Conservation (phyloP, 2,113 vertebrate genomes). For the Clarias batrachus region DNA sequence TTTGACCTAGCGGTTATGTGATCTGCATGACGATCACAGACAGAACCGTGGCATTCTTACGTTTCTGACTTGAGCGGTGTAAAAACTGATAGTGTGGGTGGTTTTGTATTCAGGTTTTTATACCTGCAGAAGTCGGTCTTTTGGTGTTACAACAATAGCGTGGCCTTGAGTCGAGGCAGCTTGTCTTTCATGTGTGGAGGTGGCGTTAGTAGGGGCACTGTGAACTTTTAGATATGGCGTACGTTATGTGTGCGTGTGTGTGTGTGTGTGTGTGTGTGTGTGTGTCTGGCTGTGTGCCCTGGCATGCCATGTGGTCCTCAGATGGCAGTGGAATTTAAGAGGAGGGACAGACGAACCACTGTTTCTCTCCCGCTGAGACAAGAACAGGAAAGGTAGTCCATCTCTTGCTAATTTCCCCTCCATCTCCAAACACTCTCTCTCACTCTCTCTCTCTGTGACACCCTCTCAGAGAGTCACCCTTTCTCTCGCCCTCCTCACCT, state of each 20-base stretch:
- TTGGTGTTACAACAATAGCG: background rate
- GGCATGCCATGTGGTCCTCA: slow-evolving; percentile 83
- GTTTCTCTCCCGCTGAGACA: slow-evolving; percentile 42
- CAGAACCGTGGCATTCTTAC: background rate
- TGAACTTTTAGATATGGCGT: slow-evolving; percentile 65
- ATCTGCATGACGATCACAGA: background rate
- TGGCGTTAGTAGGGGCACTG: slow-evolving; percentile 70
- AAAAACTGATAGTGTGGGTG: background rate
- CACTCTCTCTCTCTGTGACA: background rate
- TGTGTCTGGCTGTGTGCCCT: slow-evolving; percentile 76
- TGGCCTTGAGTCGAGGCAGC: slow-evolving; percentile 1
- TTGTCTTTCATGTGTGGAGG: slow-evolving; percentile 46
- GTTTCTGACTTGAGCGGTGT: background rate
- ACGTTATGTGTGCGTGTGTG: slow-evolving; percentile 7
- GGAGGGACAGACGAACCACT: slow-evolving; percentile 68
- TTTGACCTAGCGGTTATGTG: background rate
- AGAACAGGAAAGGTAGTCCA: slow-evolving; percentile 45
- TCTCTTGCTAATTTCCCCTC: slow-evolving; percentile 27
- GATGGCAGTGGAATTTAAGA: slow-evolving; percentile 83
- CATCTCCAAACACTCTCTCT: slow-evolving; percentile 8
- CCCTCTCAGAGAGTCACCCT: background rate
- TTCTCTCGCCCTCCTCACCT: background rate
- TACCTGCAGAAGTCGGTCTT: background rate
- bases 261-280: slow-evolving; percentile 20
- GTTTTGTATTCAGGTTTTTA: background rate